phyloP scores from a whole-genome alignment of 2,797 vertebrate species.

The Amniataba percoides region DNA sequence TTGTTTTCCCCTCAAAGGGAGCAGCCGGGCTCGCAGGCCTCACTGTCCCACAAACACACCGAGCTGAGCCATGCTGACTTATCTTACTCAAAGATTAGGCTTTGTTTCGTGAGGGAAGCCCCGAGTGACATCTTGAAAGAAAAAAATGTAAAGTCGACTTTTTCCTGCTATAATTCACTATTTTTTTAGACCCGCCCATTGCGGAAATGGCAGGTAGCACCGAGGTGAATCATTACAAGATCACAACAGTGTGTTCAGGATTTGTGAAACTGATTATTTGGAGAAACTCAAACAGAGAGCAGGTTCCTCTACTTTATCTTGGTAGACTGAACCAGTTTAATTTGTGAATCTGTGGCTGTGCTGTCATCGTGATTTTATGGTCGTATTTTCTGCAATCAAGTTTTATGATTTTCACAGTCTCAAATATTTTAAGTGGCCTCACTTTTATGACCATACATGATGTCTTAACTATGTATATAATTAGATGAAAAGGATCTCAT shows the following conservation, averaged over 20 bases:
- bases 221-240: constrained; percentile 4
- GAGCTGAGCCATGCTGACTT: not conserved
- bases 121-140: not conserved
- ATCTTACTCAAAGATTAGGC: not conserved
- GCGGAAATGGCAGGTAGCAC: constrained; percentile 51
- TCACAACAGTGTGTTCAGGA: not conserved
- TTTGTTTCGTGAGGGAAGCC: not conserved
- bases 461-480: not conserved
- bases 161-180: not conserved
- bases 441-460: not conserved
- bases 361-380: not conserved
- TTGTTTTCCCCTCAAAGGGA: constrained; percentile 17
- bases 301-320: not conserved
- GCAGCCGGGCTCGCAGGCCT: constrained; percentile 48
- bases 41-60: constrained; percentile 13
- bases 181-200: constrained; percentile 39
- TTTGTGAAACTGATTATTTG: too few species aligned
- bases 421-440: not conserved
- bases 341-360: not conserved
- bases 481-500: too few species aligned
- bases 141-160: not conserved
- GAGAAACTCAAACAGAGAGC: too few species aligned
- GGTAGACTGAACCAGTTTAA: not conserved
- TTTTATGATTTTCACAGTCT: not conserved
- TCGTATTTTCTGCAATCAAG: not conserved